A percentile compares a stretch with the other conserved stretches of the same genome.
phyloP scores from a whole-genome alignment of 2,888 invertebrate species.

The Harpagoxenus sublaevis region DNA sequence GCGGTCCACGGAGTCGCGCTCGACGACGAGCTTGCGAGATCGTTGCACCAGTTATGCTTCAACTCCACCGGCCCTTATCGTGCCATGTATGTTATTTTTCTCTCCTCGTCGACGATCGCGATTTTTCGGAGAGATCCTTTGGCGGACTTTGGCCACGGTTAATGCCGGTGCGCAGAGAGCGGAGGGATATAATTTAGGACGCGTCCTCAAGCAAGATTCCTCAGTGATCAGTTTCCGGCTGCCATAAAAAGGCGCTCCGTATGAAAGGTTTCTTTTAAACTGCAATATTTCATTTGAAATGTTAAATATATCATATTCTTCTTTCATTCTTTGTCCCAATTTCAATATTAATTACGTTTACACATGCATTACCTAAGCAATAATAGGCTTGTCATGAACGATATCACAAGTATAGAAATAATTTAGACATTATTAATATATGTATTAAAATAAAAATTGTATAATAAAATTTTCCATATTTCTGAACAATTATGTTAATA shows the following conservation, averaged over 20 bases:
- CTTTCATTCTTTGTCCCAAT: background rate
- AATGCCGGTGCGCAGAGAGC: background rate
- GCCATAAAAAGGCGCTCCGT: background rate
- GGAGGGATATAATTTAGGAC: background rate
- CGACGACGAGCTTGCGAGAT: constrained; percentile 6
- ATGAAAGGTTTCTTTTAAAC: background rate
- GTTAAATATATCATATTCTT: background rate
- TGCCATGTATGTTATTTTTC: constrained; percentile 31
- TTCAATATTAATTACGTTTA: background rate
- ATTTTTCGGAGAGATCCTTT: background rate
- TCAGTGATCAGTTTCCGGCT: background rate
- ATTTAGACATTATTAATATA: background rate
- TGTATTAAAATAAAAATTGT: constrained; percentile 31
- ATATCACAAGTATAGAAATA: constrained; percentile 5
- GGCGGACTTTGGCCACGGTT: background rate
- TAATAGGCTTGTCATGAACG: background rate
- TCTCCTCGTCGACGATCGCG: background rate
- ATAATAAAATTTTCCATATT: constrained; percentile 23
- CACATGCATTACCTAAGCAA: background rate
- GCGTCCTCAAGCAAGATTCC: background rate
- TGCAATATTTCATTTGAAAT: background rate
- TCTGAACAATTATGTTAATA: constrained; percentile 12
- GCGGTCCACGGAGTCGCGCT: background rate
- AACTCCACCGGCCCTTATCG: constrained; percentile 6
- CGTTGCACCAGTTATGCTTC: background rate